Percentiles rank a stretch among this genome's conserved stretches.
phyloP scores from a whole-genome alignment of 1,140 invertebrate genomes.

The Aporrectodea caliginosa region DNA sequence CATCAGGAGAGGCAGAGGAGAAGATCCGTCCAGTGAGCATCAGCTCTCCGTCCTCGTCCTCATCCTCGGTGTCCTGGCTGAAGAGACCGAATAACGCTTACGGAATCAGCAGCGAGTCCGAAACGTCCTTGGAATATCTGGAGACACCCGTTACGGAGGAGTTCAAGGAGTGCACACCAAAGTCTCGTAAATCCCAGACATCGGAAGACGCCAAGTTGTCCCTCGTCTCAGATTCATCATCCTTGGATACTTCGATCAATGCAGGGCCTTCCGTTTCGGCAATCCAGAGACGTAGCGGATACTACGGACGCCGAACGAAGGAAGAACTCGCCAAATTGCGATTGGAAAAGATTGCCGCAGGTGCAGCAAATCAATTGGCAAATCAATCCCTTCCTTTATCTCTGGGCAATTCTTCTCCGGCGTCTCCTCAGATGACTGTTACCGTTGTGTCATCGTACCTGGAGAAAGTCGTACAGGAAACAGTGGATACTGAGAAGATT shows the following conservation, averaged over 20 bases:
- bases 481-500: conserved; percentile 80
- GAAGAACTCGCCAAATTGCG: neutral
- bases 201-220: neutral
- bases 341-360: neutral
- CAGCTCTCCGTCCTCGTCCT: neutral
- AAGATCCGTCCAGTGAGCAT: too few relatives aligned
- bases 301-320: neutral
- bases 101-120: neutral
- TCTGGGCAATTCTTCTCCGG: neutral
- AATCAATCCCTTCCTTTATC: neutral
- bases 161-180: neutral
- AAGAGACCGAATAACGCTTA: neutral
- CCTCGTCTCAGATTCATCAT: too few relatives aligned
- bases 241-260: too few relatives aligned
- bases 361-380: neutral
- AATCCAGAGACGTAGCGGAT: neutral
- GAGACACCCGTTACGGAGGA: neutral
- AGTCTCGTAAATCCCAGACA: too few relatives aligned
- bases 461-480: conserved; percentile 79
- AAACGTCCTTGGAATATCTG: neutral
- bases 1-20: too few relatives aligned
- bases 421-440: conserved; percentile 35
- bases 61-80: neutral
- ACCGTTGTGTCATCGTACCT: conserved; percentile 64
- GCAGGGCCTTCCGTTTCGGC: too few relatives aligned